Base-by-base conservation (phyloP, 2,888 invertebrate genomes). In the Thereva unica region DNA sequence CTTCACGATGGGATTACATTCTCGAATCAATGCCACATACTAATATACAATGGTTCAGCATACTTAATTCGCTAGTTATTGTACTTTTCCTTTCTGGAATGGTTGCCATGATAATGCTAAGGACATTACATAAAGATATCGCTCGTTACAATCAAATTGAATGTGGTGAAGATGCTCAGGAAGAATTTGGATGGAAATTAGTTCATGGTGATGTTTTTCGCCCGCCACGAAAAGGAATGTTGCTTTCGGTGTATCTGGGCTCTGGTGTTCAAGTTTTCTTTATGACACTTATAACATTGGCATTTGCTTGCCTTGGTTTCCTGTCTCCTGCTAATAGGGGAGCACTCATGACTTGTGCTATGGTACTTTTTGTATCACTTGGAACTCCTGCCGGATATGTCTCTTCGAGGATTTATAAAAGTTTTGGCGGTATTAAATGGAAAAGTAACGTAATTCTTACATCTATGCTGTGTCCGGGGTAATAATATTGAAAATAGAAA, bases 31-130 rank as follows among this genome's bases (percentile, higher is more conserved):
- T 97, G 92, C 97, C 96, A 0, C 96, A 97, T 78, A 94, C 97
- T 0, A 97, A 97, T 78, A 97, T 98, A 74, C 97, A 98, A 79
- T 98, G 97, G 98, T 97, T 98, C 80, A 97, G 96, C 71, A 99
- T 99, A 76, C 84, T 99, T 70, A 99, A 99, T 82, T 97, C 97
- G 0, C 84, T 99, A 74, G 96, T 99, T 66, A 99, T 99, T 75
- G 96, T 96, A 2, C 83, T 97, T 41, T 99, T 99, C 82, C 83
- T 99, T 23, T 95, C 97, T 72, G 99, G 98, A 72, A 99, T 99
- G 98, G 97, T 99, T 10, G 98, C 97, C 38, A 99, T 99, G 98
- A 99, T 99, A 76, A 86, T 99, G 82, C 82, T 99, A 72, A 85
- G 98, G 70, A 99, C 98, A 0, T 83, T 99, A 69, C 97, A 99